Base-by-base conservation (phyloP, 92 coral and sea anemone genomes). In the Zoanthus solanderi region DNA sequence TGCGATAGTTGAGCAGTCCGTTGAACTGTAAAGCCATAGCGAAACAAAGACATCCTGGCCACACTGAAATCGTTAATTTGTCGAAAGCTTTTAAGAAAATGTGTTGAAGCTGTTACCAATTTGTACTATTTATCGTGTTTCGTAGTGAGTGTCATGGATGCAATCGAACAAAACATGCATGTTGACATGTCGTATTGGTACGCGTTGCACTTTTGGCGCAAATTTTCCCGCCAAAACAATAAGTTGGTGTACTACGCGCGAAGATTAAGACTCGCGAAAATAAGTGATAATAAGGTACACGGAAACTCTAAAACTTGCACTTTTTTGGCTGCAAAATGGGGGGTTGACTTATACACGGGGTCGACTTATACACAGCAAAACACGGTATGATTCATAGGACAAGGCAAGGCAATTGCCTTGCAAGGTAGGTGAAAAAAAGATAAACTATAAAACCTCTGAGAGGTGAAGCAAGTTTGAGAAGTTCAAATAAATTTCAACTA, bases 211-310 rank as follows among this genome's bases (percentile, higher is more conserved):
- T 63, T 63, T 63, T 63, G 71, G 71, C 71, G 71, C 71, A 7
- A 63, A 15, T 63, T 63, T 63, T 63, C 71, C 71, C 71, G 7
- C 71, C 71, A 63, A 63, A 63, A 63, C 71, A 63, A 63, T 63
- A 63, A 63, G 69, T 63, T 63, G 69, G n/a, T 63, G 69, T 63
- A 63, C 69, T 63, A 63, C 69, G 69, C 71, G 79, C 88, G 72
- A 84, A 84, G 23, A 23, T 23, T 23, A 23, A 23, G 23, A 23
- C 23, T 23, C 23, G 23, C 23, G 23, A 23, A 23, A 23, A 23
- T 23, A 23, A 23, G 23, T 23, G 23, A 23, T 23, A 23, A 23
- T 23, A 23, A 23, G 23, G 23, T 23, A 23, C 23, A 23, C 23
- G 23, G 23, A 23, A 23, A 23, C 23, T 23, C 23, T 23, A 23